Evolutionary conservation across 35 echinoderm and acorn worm species (phyloP).

Genomic region (Patiria miniata): DNA sequence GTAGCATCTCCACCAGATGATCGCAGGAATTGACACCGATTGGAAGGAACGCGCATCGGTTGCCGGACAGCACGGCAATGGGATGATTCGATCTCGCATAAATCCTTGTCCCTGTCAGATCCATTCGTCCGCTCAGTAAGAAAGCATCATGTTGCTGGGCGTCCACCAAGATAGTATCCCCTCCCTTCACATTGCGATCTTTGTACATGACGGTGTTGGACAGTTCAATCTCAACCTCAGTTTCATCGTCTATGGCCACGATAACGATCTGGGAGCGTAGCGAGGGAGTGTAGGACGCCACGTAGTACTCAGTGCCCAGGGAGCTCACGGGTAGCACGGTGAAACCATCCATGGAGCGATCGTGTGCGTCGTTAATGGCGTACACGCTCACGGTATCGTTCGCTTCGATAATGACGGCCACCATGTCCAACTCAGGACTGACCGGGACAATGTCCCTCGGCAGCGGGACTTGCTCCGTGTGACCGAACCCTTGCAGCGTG

Average conservation of each 20-base stretch:
- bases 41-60: slow-evolving; percentile 41
- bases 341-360: slow-evolving; percentile 62
- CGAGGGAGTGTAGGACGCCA: slow-evolving; percentile 34
- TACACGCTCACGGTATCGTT: slow-evolving; percentile 35
- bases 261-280: slow-evolving; percentile 50
- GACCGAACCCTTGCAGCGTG: neutral
- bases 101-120: slow-evolving; percentile 54
- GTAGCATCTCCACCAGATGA: slow-evolving; percentile 66
- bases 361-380: slow-evolving; percentile 64
- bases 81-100: slow-evolving; percentile 57
- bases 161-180: slow-evolving; percentile 25
- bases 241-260: slow-evolving; percentile 51
- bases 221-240: slow-evolving; percentile 5
- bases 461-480: neutral
- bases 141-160: slow-evolving; percentile 41
- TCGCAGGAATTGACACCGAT: slow-evolving; percentile 21
- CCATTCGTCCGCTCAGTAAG: slow-evolving; percentile 21
- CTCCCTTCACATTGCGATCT: neutral
- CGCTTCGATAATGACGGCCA: neutral
- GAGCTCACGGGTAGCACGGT: slow-evolving; percentile 34
- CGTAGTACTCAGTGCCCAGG: slow-evolving; percentile 46
- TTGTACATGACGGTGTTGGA: neutral
- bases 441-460: slow-evolving; percentile 2
- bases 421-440: neutral
- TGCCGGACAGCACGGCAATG: slow-evolving; percentile 51